These are phyloP conservation scores for Cotesia congregata DNA, from an alignment of 2,888 invertebrate genomes.

Conservation along the genomic window DNA sequence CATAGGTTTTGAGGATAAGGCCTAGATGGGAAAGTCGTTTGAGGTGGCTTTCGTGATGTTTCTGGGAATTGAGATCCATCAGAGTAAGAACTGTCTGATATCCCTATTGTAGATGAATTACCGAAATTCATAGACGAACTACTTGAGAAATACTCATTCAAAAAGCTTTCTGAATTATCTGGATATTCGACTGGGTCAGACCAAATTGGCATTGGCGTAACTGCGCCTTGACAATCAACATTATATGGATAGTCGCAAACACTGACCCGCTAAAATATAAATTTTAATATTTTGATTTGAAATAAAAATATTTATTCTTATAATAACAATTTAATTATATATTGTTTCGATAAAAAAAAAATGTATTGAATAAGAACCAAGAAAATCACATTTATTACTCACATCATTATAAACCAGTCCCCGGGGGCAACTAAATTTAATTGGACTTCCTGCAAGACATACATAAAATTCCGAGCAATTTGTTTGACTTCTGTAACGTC, in stretches of 20 bases:
- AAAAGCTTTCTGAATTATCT: slow-evolving; percentile 8
- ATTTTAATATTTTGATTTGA: slow-evolving; percentile 7
- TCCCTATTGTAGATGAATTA: slow-evolving; percentile 11
- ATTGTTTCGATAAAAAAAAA: background rate
- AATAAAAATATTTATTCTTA: slow-evolving; percentile 9
- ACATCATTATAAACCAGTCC: slow-evolving; percentile 77
- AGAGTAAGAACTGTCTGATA: slow-evolving; percentile 13
- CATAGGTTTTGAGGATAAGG: slow-evolving; percentile 52
- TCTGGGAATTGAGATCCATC: slow-evolving; percentile 30
- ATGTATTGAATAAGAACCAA: slow-evolving; percentile 10
- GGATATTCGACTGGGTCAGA: slow-evolving; percentile 45
- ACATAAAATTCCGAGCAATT: slow-evolving; percentile 79
- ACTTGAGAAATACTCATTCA: slow-evolving; percentile 14
- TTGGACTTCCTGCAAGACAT: slow-evolving; percentile 74
- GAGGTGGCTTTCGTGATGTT: slow-evolving; percentile 47
- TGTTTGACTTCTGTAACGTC: slow-evolving; percentile 75
- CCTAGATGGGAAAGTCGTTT: slow-evolving; percentile 50
- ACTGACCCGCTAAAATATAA: slow-evolving; percentile 73
- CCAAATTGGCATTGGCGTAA: slow-evolving; percentile 54
- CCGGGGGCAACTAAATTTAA: slow-evolving; percentile 77
- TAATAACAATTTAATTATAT: too few species aligned
- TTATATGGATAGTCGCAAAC: slow-evolving; percentile 77
- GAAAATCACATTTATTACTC: slow-evolving; percentile 54
- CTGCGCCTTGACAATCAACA: slow-evolving; percentile 73
- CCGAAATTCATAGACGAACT: slow-evolving; percentile 3